Conservation (phyloP, 2,113 vertebrate species). For the Eclectus roratus region DNA sequence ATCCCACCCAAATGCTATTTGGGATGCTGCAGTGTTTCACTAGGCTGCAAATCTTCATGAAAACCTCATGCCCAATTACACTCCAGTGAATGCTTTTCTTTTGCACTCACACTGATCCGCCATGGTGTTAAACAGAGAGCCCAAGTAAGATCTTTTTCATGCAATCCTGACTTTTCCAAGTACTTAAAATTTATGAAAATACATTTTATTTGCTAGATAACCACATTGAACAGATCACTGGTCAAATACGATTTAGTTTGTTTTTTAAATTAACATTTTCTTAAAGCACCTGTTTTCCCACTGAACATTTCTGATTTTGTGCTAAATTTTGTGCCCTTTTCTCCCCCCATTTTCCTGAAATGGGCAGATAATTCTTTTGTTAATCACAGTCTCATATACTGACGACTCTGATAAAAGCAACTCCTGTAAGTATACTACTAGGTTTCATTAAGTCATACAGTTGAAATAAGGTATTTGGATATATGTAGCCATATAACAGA, state of each 20-base stretch:
- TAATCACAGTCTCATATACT: neutral
- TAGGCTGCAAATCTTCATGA: neutral
- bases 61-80: conserved; percentile 4
- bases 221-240: neutral
- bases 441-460: neutral
- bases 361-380: neutral
- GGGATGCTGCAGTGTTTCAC: neutral
- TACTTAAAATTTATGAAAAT: neutral
- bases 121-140: neutral
- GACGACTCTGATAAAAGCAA: neutral
- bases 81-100: neutral
- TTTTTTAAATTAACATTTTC: neutral
- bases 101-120: neutral
- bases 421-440: neutral
- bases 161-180: neutral
- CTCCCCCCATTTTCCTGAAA: neutral
- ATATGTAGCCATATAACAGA: neutral
- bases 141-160: neutral
- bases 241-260: neutral
- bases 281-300: neutral
- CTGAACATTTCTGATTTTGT: neutral
- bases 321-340: neutral
- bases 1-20: neutral
- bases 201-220: neutral
- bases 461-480: neutral